Evolutionary conservation across 1,140 invertebrate species (phyloP), one percentile per base, ranked within the genome.

Genomic region (Drosophila ercepeae): DNA sequence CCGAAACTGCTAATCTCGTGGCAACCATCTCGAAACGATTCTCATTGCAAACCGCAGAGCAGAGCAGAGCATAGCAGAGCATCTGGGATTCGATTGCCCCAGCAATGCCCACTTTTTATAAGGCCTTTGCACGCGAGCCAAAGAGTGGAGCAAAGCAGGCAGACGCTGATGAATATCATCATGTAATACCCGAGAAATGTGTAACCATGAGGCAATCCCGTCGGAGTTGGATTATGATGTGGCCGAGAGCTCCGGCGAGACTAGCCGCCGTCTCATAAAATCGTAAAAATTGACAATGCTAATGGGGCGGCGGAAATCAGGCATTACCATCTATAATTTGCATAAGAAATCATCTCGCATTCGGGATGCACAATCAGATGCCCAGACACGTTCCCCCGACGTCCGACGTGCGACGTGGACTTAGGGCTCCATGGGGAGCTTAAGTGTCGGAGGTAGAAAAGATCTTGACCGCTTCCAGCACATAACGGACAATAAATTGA

Each of bases 181-280:
- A 84, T 86, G 79, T 84, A 84, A 84, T 67, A 86, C 55, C 81
- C 65, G 65, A 81, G 81, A 86, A 84, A 86, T 86, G 77, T 86
- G 70, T 74, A 48, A 78, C 72, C 61, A 84, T 86, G 81, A 84
- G 79, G 79, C 79, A 84, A 84, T 78, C 48, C 46, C 41, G 9
- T 11, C 2, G 19, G 9, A 8, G 57, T 55, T 14, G 53, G 23
- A 51, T 67, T 67, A 67, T 53, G 49, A 67, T 52, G 39, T 21
- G 36, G 34, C 60, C 41, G 44, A 21, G 13, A 16, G 29, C 5
- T 16, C 6, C 21, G n/a, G n/a, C n/a, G 19, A 45, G 36, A 36
- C 18, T 61, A 4, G 46, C 8, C 50, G 46, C 8, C 50, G 9
- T 34, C 53, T 55, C 53, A 25, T 45, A 76, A 57, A 81, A 72